Percentiles rank a stretch among this genome's conserved stretches.
Conservation (phyloP, 2,888 invertebrate species). For the Petrolisthes cinctipes region DNA sequence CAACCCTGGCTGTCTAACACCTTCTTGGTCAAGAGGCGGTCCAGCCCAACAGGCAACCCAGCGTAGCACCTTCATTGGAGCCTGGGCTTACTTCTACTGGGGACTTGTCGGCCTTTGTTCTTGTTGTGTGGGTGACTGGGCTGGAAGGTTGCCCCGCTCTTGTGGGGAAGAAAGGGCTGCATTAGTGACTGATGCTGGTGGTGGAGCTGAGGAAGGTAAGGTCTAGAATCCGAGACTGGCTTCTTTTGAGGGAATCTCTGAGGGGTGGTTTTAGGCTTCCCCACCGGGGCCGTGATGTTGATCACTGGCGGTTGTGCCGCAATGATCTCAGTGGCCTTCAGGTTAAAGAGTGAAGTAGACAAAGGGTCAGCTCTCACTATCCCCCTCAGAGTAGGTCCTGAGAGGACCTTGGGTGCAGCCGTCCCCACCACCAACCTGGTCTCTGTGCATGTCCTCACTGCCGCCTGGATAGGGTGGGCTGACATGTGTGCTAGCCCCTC, state of each 20-base stretch:
- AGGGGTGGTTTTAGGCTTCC: background rate
- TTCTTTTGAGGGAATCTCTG: no score
- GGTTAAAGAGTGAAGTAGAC: background rate
- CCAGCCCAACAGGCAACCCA: slow-evolving; percentile 13
- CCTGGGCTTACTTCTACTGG: background rate
- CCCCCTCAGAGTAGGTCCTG: no score
- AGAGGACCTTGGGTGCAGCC: background rate
- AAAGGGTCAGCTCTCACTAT: background rate
- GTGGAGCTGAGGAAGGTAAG: background rate
- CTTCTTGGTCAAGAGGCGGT: background rate
- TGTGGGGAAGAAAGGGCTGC: background rate
- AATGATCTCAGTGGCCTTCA: background rate
- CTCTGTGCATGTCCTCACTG: background rate
- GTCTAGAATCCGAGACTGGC: background rate
- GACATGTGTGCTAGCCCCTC: background rate
- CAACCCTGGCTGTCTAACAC: background rate
- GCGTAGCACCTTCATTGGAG: background rate
- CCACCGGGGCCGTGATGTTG: slow-evolving; percentile 1
- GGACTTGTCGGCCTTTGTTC: background rate
- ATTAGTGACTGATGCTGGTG: background rate
- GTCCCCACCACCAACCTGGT: background rate
- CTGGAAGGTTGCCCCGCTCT: background rate
- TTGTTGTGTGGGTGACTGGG: no score
- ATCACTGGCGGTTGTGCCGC: slow-evolving; percentile 3
- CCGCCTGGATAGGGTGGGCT: no score